Conservation (phyloP, 2,888 invertebrate species). For the Gastracanthus pulcherrimus region DNA sequence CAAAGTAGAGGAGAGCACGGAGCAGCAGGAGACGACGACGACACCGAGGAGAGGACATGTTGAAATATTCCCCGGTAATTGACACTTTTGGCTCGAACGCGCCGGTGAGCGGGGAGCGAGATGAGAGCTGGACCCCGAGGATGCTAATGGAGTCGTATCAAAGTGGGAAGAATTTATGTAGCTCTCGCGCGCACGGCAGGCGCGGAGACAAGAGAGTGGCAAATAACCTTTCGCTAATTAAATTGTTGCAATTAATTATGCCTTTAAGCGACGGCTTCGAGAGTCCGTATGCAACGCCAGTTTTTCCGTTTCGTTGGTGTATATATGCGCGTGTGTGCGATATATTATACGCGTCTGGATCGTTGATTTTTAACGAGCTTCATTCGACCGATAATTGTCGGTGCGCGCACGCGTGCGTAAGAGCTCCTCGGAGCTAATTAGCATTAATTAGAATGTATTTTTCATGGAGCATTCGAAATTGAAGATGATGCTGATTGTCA, state of each 20-base stretch:
- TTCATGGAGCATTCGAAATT: background rate
- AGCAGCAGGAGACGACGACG: constrained; percentile 11
- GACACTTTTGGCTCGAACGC: constrained; percentile 50
- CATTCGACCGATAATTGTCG: constrained; percentile 8
- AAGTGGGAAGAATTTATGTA: constrained; percentile 39
- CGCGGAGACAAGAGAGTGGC: background rate
- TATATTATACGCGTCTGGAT: background rate
- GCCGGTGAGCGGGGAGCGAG: background rate
- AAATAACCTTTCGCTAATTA: constrained; percentile 51
- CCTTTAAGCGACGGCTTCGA: constrained; percentile 15
- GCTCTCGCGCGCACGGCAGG: background rate
- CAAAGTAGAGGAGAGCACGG: background rate
- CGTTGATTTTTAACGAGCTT: constrained; percentile 32
- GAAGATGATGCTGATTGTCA: constrained; percentile 16
- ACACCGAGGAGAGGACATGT: background rate
- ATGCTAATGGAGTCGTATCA: constrained; percentile 47
- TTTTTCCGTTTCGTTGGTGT: constrained; percentile 15
- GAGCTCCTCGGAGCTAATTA: constrained; percentile 15
- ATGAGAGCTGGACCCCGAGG: too few relatives aligned
- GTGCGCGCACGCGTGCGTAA: background rate
- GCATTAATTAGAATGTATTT: constrained; percentile 43
- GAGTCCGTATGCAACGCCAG: too few relatives aligned
- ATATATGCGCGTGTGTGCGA: background rate
- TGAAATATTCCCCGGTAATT: constrained; percentile 50
- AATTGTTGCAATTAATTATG: constrained; percentile 55